Evolutionary conservation across 2,113 vertebrate genomes (phyloP).

Genomic region (Oriolus oriolus): DNA sequence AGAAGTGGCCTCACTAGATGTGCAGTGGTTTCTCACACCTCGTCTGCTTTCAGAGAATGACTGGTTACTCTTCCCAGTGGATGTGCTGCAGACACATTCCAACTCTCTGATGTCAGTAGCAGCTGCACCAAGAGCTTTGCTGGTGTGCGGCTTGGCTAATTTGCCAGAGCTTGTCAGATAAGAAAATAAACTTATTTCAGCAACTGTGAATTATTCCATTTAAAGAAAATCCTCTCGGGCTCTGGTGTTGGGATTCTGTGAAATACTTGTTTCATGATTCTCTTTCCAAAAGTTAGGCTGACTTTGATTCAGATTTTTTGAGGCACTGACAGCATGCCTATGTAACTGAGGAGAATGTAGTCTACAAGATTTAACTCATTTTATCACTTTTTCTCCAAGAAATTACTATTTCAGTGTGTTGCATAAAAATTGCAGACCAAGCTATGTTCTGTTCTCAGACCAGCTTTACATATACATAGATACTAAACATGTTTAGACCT

Average conservation of each 20-base stretch:
- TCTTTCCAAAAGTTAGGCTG: neutral
- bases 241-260: neutral
- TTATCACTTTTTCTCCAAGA: neutral
- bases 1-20: conserved; percentile 17
- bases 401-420: neutral
- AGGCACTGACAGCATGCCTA: neutral
- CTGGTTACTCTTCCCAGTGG: neutral
- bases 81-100: conserved; percentile 50
- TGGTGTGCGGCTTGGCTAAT: neutral
- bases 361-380: neutral
- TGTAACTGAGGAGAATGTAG: neutral
- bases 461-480: neutral
- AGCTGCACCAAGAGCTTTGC: neutral
- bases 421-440: neutral
- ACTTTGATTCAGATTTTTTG: neutral
- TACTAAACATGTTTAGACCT: neutral
- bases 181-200: conserved; percentile 19
- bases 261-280: neutral
- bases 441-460: neutral
- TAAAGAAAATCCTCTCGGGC: neutral
- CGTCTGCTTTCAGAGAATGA: neutral
- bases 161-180: neutral
- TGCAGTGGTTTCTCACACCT: conserved; percentile 44
- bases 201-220: neutral
- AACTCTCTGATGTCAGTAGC: conserved; percentile 6